These are phyloP conservation scores for Gallinago solitaria DNA, from an alignment of 2,797 vertebrate species.

Conservation along the genomic window DNA sequence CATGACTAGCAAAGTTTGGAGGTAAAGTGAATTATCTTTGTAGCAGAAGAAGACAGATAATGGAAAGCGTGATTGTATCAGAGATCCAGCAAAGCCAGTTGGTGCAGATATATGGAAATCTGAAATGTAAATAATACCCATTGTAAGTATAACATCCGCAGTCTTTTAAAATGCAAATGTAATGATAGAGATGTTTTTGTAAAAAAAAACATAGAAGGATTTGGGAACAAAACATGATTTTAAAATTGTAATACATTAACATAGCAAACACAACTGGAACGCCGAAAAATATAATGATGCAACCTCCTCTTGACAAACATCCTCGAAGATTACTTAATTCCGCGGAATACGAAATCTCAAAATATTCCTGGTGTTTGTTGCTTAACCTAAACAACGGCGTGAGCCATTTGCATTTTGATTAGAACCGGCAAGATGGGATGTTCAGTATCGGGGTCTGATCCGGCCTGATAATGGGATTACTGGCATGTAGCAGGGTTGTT, in stretches of 20 bases:
- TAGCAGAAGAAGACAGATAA: slow-evolving; percentile 18
- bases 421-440: background rate
- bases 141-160: slow-evolving; percentile 46
- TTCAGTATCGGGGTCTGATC: slow-evolving; percentile 36
- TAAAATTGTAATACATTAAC: slow-evolving; percentile 28
- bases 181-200: slow-evolving; percentile 56
- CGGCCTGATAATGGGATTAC: slow-evolving; percentile 41
- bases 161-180: slow-evolving; percentile 71
- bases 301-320: slow-evolving; percentile 20
- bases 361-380: slow-evolving; percentile 17
- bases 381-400: background rate
- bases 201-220: slow-evolving; percentile 11
- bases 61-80: slow-evolving; percentile 14
- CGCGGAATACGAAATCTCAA: background rate
- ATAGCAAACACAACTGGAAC: background rate
- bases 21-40: slow-evolving; percentile 50
- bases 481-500: background rate
- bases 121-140: slow-evolving; percentile 63
- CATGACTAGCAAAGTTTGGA: slow-evolving; percentile 57
- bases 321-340: background rate
- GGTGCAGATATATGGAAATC: slow-evolving; percentile 61
- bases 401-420: slow-evolving; percentile 54
- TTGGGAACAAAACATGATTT: slow-evolving; percentile 36
- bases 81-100: slow-evolving; percentile 65
- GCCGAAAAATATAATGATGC: background rate